Conservation (phyloP, 1,140 invertebrate species). For the Lordiphosa clarofinis region DNA sequence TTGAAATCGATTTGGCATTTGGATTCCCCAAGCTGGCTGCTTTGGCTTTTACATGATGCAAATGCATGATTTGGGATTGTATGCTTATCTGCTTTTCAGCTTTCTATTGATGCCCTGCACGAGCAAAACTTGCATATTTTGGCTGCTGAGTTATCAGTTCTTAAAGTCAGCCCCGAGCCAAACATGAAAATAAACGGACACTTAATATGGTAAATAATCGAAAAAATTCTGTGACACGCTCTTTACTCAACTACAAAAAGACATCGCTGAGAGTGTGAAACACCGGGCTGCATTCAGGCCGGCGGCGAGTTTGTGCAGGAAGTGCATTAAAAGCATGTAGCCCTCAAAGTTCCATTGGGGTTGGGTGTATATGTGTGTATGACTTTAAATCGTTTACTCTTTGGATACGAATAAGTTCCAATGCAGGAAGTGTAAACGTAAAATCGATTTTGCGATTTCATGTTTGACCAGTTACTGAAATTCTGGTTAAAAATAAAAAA, state of each 20-base stretch:
- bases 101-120: constrained; percentile 2
- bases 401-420: background rate
- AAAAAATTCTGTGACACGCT: constrained; percentile 52
- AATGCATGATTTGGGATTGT: constrained; percentile 23
- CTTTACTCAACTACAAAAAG: constrained; percentile 35
- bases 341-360: constrained; percentile 35
- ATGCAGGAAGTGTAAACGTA: too few relatives aligned
- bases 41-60: constrained; percentile 1
- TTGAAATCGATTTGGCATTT: constrained; percentile 5
- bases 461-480: too few relatives aligned
- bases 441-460: too few relatives aligned
- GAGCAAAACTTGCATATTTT: constrained; percentile 1
- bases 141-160: constrained; percentile 20
- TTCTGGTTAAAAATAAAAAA: too few relatives aligned
- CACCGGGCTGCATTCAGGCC: constrained; percentile 20
- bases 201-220: constrained; percentile 57
- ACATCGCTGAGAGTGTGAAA: constrained; percentile 24
- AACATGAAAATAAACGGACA: constrained; percentile 17
- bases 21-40: constrained; percentile 1
- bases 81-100: constrained; percentile 14
- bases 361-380: constrained; percentile 8
- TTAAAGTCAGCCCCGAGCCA: constrained; percentile 27
- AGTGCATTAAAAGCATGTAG: constrained; percentile 57
- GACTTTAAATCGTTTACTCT: constrained; percentile 11
- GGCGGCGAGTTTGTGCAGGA: constrained; percentile 35